Conservation (phyloP, 2,888 invertebrate genomes). For the Pseudococcus jackbeardsleyi region DNA sequence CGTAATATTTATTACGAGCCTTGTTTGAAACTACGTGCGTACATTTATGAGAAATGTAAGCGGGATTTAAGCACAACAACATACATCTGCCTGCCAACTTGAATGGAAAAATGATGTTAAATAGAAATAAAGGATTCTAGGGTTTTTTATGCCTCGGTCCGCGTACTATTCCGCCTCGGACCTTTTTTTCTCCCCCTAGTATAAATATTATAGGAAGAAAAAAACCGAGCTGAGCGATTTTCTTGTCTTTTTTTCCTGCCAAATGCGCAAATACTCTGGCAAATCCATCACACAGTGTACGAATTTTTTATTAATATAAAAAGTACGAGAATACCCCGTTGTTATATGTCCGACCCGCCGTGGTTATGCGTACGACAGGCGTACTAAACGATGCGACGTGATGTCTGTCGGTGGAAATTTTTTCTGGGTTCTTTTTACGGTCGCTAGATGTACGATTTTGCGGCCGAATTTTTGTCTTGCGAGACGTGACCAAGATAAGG, state of each 20-base stretch:
- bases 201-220: constrained; percentile 2
- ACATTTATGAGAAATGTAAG: constrained; percentile 38
- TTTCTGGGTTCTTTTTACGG: neutral
- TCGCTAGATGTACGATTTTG: neutral
- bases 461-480: constrained; percentile 12
- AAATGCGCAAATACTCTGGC: constrained; percentile 1
- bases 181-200: neutral
- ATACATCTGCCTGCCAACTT: constrained; percentile 45
- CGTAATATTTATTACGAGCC: constrained; percentile 22
- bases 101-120: constrained; percentile 50
- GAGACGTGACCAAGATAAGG: constrained; percentile 1
- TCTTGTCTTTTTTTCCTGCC: neutral
- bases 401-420: constrained; percentile 10
- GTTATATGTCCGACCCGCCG: neutral
- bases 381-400: constrained; percentile 28
- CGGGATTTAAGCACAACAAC: constrained; percentile 34
- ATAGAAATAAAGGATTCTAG: constrained; percentile 37
- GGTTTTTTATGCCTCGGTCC: neutral
- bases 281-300: constrained; percentile 11
- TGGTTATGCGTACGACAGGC: neutral
- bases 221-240: neutral
- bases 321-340: neutral
- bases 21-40: constrained; percentile 36
- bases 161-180: neutral
- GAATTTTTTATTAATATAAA: constrained; percentile 39